Evolutionary conservation across 2,797 vertebrate species (phyloP), one percentile per base, ranked within the genome.

Genomic region (Lepilemur ruficaudatus): DNA sequence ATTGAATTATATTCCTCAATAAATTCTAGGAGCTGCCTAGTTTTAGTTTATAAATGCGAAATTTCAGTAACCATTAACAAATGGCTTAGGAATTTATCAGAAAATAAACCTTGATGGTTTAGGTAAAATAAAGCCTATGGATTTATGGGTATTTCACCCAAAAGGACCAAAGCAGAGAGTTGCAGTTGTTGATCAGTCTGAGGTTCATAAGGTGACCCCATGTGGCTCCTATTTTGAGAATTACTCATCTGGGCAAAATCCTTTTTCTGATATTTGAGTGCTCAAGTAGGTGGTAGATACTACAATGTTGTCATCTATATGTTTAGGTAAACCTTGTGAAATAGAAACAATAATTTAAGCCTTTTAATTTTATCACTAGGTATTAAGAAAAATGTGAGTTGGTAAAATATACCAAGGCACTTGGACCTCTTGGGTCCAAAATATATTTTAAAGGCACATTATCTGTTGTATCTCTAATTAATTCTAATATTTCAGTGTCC

Each of bases 341-440:
- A 48, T 32, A 92, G 52, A 95, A 92, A 76, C 35, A 87, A 18
- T 79, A 41, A 75, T 18, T 75, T 82, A 81, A 82, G 50, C 4
- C 28, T 90, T 97, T 70, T 92, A 63, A 92, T 95, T 88, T 90
- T 82, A 92, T 57, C 35, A 85, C 30, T 41, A 75, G 9, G 28
- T 73, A 70, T 52, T 85, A 52, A 65, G 35, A 32, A 55, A 94
- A 89, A 75, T 23, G 41, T 46, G 61, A 89, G 43, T 89, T 94
- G 14, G 75, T 72, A 89, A 95, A 96, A 73, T 35, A 76, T 50
- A 85, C 3, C 17, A 75, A 61, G 88, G 46, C 35, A 57, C 35
- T 73, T 46, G 52, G n/a, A 80, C 43, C 30, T 76, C 46, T 55
- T 50, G 65, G 30, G 25, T 82, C 72, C 43, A 57, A 89, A 81